A percentile compares a stretch with the other conserved stretches of the same genome.
These are phyloP conservation scores for Calameuta filiformis DNA, from an alignment of 2,888 invertebrate species.

Conservation along the genomic window DNA sequence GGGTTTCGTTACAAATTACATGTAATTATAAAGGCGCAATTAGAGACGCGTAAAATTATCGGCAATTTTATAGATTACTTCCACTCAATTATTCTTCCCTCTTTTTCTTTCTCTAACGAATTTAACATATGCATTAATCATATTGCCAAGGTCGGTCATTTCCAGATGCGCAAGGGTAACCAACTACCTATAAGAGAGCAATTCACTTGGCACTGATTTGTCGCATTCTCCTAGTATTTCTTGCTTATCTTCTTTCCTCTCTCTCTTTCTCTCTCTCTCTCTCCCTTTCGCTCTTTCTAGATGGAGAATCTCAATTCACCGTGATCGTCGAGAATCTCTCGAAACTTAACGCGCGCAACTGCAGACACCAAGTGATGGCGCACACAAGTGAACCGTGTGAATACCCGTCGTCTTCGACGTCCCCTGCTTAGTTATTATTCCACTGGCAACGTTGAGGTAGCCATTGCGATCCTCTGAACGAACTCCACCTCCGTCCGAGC, in stretches of 20 bases:
- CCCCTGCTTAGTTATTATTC: constrained; percentile 3
- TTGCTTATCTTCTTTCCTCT: background rate
- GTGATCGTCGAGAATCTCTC: background rate
- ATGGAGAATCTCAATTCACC: background rate
- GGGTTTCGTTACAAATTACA: background rate
- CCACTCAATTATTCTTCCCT: background rate
- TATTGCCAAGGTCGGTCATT: background rate
- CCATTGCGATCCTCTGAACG: constrained; percentile 1
- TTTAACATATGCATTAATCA: background rate
- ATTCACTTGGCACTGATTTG: background rate
- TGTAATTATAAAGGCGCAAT: background rate
- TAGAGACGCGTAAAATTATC: background rate
- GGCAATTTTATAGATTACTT: background rate
- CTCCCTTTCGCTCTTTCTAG: background rate
- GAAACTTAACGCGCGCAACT: background rate
- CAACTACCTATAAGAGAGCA: background rate
- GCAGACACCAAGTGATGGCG: background rate
- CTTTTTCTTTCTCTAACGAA: background rate
- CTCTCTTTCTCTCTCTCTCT: background rate
- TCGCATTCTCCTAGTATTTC: background rate
- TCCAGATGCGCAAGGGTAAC: background rate
- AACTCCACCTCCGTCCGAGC: background rate
- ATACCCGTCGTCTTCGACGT: background rate
- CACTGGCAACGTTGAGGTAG: constrained; percentile 3
- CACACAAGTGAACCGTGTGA: background rate